Evolutionary conservation across 1,140 invertebrate species (phyloP).

Genomic region (Hycleus cichorii): DNA sequence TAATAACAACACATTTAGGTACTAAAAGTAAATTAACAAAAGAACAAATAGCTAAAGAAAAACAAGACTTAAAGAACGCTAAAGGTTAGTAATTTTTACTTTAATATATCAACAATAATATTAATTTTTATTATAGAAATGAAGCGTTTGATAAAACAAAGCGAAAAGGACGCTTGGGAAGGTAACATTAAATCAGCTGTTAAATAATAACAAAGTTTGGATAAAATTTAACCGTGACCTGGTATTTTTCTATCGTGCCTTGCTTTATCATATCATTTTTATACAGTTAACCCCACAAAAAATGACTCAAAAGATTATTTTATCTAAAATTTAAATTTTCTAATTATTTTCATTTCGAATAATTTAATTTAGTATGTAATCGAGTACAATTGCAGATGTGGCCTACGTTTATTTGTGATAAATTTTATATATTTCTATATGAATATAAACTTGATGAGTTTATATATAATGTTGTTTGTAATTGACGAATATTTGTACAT

Average conservation of each 20-base stretch:
- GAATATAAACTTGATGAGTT: no score
- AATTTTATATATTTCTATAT: no score
- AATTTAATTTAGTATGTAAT: no score
- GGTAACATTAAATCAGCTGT: conserved; percentile 23
- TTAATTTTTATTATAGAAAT: conserved; percentile 23
- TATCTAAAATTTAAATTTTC: no score
- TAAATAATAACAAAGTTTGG: neutral
- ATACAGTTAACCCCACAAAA: no score
- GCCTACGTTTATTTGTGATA: no score
- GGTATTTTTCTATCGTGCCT: conserved; percentile 6
- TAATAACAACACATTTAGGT: conserved; percentile 38
- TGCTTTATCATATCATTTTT: no score
- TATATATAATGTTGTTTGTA: no score
- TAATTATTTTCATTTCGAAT: no score
- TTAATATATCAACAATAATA: neutral
- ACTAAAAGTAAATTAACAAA: conserved; percentile 31
- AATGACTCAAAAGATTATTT: no score
- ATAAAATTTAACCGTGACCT: neutral
- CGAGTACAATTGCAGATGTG: no score
- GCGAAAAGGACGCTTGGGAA: conserved; percentile 39
- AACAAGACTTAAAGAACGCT: conserved; percentile 32
- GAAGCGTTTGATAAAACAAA: conserved; percentile 29
- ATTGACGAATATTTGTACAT: no score
- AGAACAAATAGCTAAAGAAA: conserved; percentile 35
- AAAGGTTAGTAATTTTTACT: conserved; percentile 27